Evolutionary conservation across 1,140 invertebrate species (phyloP), one percentile per base, ranked within the genome.

Genomic region (Diorhabda sublineata): DNA sequence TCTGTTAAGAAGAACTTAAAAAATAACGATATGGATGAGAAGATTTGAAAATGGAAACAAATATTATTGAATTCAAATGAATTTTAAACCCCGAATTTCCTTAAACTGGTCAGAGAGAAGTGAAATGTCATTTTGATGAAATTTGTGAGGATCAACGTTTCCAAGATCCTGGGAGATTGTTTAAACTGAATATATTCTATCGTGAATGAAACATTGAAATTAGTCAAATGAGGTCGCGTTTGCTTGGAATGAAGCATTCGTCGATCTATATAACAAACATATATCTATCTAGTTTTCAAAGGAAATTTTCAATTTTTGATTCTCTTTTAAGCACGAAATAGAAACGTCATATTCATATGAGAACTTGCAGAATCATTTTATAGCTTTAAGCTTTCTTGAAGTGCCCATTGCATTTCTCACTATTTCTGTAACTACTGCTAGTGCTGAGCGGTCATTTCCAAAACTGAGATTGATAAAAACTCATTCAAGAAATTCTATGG

Each of bases 71-170:
- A 68, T 60, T 42, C 57, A 68, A 58, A 64, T 68, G 44, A 61
- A 64, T 45, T 58, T 64, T 68, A 9, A 64, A 64, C 62, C 47
- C 42, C 45, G 47, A 64, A 45, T 45, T 45, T 64, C 56, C 62
- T 69, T 66, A 69, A 69, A 69, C 62, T 66, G n/a, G 62, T 65
- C 68, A 69, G 58, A 69, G 68, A 57, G 66, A 69, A 56, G 68
- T 69, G 57, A 69, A 69, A 69, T 47, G 68, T 69, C 62, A 66
- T 69, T 59, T 69, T 69, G 62, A 66, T 66, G 62, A 69, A 69
- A 65, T 69, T 69, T 69, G 45, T 45, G 68, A 66, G 42, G 68
- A 69, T 69, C 47, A 69, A 69, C 62, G 61, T 67, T 44, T 52
- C 8, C 1, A 5, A 52, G 8, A 9, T 6, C 45, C 67, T 59